Evolutionary conservation across 2,888 invertebrate genomes (phyloP).

Genomic region (Neoscelio sp.): DNA sequence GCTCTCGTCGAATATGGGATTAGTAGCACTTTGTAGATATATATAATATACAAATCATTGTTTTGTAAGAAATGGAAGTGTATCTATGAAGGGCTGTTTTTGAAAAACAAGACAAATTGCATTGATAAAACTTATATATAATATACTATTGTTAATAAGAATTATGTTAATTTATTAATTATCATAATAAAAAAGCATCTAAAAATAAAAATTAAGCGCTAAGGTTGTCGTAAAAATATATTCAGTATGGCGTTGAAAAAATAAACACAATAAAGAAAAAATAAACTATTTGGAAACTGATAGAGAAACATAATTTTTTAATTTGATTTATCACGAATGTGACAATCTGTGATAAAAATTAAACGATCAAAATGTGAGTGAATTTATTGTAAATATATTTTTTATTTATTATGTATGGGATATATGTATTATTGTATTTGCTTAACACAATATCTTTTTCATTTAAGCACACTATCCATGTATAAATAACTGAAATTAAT

Average conservation of each 20-base stretch:
- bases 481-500: too few species aligned
- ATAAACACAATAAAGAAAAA: slow-evolving; percentile 5
- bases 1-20: slow-evolving; percentile 87
- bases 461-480: too few species aligned
- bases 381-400: too few species aligned
- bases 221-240: slow-evolving; percentile 10
- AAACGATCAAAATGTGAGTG: too few species aligned
- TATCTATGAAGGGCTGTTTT: slow-evolving; percentile 34
- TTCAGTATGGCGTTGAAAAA: not conserved
- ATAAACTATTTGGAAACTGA: slow-evolving; percentile 3
- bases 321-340: too few species aligned
- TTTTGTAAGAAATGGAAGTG: slow-evolving; percentile 39
- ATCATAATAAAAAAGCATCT: slow-evolving; percentile 7
- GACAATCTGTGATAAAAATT: too few species aligned
- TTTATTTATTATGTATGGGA: too few species aligned
- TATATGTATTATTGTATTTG: too few species aligned
- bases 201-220: slow-evolving; percentile 7
- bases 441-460: too few species aligned
- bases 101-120: slow-evolving; percentile 12
- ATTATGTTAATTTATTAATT: slow-evolving; percentile 32
- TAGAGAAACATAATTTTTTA: too few species aligned
- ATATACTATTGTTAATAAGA: slow-evolving; percentile 33
- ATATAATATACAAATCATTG: slow-evolving; percentile 38
- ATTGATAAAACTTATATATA: slow-evolving; percentile 19
- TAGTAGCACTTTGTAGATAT: slow-evolving; percentile 81